Conservation (phyloP, 2,113 vertebrate genomes). For the Onychorhynchus coronatus region DNA sequence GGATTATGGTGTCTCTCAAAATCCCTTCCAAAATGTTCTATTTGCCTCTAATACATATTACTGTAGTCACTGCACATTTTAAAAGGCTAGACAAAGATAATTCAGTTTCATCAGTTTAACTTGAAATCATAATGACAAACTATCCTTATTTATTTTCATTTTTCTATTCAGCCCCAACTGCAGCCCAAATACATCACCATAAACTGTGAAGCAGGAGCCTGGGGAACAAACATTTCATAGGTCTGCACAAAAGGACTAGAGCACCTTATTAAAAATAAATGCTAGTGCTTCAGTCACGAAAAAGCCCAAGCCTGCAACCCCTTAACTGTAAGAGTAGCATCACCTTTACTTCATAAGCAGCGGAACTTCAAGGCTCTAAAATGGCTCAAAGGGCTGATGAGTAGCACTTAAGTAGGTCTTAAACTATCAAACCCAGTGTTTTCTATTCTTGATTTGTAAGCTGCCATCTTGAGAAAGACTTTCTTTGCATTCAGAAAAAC, state of each 20-base stretch:
- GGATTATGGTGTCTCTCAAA: slow-evolving; percentile 44
- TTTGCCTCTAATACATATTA: slow-evolving; percentile 40
- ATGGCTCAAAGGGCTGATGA: neutral
- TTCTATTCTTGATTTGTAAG: neutral
- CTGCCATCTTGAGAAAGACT: neutral
- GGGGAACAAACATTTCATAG: neutral
- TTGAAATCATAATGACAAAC: neutral
- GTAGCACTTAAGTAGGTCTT: neutral
- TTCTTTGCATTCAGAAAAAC: neutral
- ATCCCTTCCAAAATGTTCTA: slow-evolving; percentile 28
- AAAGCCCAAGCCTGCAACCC: neutral
- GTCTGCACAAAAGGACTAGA: neutral
- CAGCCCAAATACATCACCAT: neutral
- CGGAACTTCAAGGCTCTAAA: neutral
- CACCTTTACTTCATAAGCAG: neutral
- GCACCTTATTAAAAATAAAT: neutral
- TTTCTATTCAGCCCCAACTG: neutral
- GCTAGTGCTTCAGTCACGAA: neutral
- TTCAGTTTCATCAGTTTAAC: slow-evolving; percentile 1
- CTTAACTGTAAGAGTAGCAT: neutral
- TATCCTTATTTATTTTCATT: neutral
- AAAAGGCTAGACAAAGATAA: neutral
- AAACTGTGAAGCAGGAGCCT: neutral
- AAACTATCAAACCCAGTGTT: neutral
- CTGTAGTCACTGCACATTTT: neutral